Base-by-base conservation (phyloP, 1,140 invertebrate species). In the Radopholus similis region DNA sequence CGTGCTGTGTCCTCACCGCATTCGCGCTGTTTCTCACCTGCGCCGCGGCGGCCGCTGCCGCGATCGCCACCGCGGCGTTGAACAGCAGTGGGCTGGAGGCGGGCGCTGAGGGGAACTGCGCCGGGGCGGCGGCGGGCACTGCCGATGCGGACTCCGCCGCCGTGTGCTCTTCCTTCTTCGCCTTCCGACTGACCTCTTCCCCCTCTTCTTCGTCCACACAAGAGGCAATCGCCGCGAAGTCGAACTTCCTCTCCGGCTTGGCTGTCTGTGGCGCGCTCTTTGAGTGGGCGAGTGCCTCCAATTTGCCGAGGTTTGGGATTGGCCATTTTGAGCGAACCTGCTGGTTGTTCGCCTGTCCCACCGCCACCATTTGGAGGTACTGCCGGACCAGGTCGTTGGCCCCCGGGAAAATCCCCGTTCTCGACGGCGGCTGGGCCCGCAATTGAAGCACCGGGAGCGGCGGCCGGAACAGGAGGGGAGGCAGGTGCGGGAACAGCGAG, bases 171-270 rank as follows among this genome's bases (percentile, higher is more conserved):
- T n/a, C n/a, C n/a, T n/a, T n/a, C n/a, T n/a, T n/a, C n/a, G n/a
- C n/a, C n/a, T n/a, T n/a, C n/a, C n/a, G n/a, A n/a, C n/a, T n/a
- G n/a, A n/a, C n/a, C n/a, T n/a, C n/a, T n/a, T 51, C 47, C 47
- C 47, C 30, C 32, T 47, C 40, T 32, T 64, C 30, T 2, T 30
- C 47, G 9, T 11, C 32, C 38, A 64, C 26, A 40, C 63, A 64
- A 9, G 63, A 58, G 21, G 63, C 51, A 15, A 64, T 64, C 9
- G 49, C 51, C 13, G 63, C 37, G 9, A 64, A 64, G 18, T 64
- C 49, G 32, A 64, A 64, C 32, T 64, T 64, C 35, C 56, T 64
- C n/a, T 51, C 47, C 30, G 47, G 23, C 23, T 51, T 51, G 47
- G 47, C 1, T 26, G 4, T 18, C 18, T 26, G 9, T 5, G 47